Evolutionary conservation across 35 echinoderm and acorn worm species (phyloP).

Genomic region (Anneissia japonica): DNA sequence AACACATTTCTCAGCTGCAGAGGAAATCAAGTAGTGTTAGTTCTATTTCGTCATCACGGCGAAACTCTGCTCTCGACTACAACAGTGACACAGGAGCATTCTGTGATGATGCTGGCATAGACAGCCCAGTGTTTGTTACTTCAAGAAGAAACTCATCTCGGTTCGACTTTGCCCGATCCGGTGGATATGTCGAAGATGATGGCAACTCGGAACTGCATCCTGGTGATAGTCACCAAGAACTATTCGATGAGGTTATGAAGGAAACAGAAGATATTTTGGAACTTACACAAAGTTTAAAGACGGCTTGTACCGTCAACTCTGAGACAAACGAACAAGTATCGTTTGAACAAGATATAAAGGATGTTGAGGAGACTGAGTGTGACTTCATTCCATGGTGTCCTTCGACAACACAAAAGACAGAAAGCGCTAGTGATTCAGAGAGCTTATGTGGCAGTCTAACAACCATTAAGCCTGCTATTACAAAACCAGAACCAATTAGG

Average conservation of each 20-base stretch:
- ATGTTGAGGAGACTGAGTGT: not conserved
- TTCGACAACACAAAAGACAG: not conserved
- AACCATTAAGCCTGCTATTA: slow-evolving; percentile 33
- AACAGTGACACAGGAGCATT: not conserved
- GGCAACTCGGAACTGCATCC: not conserved
- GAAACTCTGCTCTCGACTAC: not conserved
- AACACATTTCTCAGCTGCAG: not conserved
- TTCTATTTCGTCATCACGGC: not conserved
- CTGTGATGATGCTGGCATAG: slow-evolving; percentile 53
- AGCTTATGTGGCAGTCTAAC: slow-evolving; percentile 15
- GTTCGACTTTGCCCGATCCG: slow-evolving; percentile 84
- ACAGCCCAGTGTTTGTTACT: slow-evolving; percentile 77
- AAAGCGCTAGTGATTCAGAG: not conserved
- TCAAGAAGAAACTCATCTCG: slow-evolving; percentile 81
- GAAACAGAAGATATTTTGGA: slow-evolving; percentile 55
- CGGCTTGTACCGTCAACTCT: not conserved
- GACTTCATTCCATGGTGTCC: not conserved
- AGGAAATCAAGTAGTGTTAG: not conserved
- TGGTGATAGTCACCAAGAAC: slow-evolving; percentile 27
- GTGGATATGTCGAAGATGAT: slow-evolving; percentile 40
- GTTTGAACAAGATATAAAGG: not conserved
- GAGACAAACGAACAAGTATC: not conserved
- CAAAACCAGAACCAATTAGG: slow-evolving; percentile 27
- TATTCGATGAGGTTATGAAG: slow-evolving; percentile 67
- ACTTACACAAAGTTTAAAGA: slow-evolving; percentile 11